Conservation (phyloP, 2,797 vertebrate species). For the Myotis daubentonii region DNA sequence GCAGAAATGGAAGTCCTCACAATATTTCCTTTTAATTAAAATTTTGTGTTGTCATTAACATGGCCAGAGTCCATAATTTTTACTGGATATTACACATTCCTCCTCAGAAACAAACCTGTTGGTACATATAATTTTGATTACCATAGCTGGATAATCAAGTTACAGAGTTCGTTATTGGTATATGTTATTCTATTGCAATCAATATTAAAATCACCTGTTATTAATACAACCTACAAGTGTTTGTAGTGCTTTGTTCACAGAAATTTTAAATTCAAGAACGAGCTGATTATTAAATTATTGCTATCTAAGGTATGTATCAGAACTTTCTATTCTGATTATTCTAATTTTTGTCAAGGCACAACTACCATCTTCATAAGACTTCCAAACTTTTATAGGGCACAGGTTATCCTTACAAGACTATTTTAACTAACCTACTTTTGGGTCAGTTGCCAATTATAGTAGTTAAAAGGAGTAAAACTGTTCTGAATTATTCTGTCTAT, state of each 20-base stretch:
- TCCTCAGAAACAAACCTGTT: background rate
- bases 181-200: background rate
- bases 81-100: background rate
- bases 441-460: background rate
- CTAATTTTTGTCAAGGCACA: background rate
- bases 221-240: background rate
- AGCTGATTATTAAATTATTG: background rate
- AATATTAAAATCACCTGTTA: background rate
- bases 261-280: background rate
- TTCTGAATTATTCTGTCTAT: background rate
- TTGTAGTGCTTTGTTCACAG: background rate
- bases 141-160: background rate
- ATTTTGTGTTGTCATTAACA: background rate
- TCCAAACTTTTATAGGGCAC: background rate
- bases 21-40: slow-evolving; percentile 5
- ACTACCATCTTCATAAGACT: background rate
- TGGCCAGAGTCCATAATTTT: background rate
- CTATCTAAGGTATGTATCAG: background rate
- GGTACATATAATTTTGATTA: background rate
- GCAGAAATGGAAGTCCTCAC: background rate
- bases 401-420: background rate
- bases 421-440: background rate
- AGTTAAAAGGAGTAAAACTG: background rate
- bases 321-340: background rate
- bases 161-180: background rate